phyloP scores from a whole-genome alignment of 23 tunicate species.

The Phallusia fumigata region DNA sequence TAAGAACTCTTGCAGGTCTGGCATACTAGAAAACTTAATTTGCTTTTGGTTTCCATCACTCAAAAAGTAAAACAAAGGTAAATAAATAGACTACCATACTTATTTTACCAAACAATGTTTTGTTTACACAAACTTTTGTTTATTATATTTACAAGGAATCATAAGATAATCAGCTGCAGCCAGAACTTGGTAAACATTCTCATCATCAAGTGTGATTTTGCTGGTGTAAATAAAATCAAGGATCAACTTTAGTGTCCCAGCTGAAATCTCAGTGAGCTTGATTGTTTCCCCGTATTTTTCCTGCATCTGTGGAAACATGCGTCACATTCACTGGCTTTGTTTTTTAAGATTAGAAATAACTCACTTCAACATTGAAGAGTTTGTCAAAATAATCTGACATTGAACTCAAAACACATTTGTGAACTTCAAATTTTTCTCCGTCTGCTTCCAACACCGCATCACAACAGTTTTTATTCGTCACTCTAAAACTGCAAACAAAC shows the following conservation, averaged over 20 bases:
- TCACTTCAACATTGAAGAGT: background rate
- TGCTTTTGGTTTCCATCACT: too few relatives aligned
- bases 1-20: too few relatives aligned
- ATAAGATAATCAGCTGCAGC: slow-evolving; percentile 1
- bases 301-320: background rate
- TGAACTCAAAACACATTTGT: slow-evolving; percentile 9
- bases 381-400: slow-evolving; percentile 7
- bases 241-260: background rate
- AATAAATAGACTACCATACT: too few relatives aligned
- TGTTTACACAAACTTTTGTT: background rate
- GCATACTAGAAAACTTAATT: too few relatives aligned
- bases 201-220: background rate
- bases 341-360: background rate
- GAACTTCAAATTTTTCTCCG: slow-evolving; percentile 3
- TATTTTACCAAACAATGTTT: too few relatives aligned
- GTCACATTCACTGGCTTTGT: background rate
- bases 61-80: too few relatives aligned
- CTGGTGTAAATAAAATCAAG: background rate
- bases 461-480: background rate
- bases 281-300: background rate
- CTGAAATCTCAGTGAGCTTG: background rate
- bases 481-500: background rate
- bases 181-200: slow-evolving; percentile 1
- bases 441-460: background rate
- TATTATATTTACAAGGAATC: background rate